These are phyloP conservation scores for Urosaurus nigricauda DNA, from an alignment of 2,797 vertebrate genomes.

Conservation along the genomic window DNA sequence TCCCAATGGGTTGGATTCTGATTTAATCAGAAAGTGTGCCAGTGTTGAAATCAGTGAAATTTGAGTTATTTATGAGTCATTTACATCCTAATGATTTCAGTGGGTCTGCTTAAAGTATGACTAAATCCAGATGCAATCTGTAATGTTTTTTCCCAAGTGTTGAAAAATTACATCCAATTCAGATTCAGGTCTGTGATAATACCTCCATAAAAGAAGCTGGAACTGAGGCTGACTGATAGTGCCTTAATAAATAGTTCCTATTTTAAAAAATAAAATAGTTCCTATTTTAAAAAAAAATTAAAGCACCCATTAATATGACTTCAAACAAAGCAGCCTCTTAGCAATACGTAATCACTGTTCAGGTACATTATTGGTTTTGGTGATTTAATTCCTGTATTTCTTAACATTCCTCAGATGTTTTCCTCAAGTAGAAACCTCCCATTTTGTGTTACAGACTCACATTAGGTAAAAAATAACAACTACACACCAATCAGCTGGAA, in stretches of 20 bases:
- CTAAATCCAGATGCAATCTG: not conserved
- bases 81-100: not conserved
- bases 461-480: slow-evolving; percentile 13
- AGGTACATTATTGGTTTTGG: not conserved
- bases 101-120: not conserved
- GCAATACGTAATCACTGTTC: not conserved
- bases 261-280: not conserved
- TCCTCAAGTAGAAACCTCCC: not conserved
- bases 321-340: not conserved
- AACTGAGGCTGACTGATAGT: not conserved
- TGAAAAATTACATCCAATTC: not conserved
- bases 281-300: not conserved
- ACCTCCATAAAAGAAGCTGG: not conserved
- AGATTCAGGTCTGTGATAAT: not conserved
- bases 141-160: not conserved
- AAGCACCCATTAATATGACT: not conserved
- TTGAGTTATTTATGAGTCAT: not conserved
- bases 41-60: not conserved
- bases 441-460: slow-evolving; percentile 4
- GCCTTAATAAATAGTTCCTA: not conserved
- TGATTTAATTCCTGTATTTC: too few relatives aligned
- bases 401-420: slow-evolving; percentile 1
- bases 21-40: not conserved
- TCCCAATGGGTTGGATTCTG: not conserved
- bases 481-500: not conserved